Base-by-base conservation (phyloP, 2,888 invertebrate genomes). In the Catocala nupta region DNA sequence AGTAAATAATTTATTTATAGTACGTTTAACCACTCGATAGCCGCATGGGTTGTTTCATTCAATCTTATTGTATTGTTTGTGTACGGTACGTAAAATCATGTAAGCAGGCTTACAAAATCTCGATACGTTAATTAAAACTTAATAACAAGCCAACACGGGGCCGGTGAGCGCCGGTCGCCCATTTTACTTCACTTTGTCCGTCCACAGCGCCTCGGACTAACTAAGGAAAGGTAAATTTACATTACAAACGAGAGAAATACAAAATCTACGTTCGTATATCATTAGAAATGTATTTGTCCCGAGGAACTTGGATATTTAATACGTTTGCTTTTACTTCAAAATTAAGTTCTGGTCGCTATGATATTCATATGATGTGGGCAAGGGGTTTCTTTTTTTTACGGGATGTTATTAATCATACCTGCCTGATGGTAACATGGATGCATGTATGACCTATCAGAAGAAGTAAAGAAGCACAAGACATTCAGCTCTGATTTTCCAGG, bases 181-280 rank as follows among this genome's bases (percentile, higher is more conserved):
- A 81, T 83, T 84, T 78, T 74, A 75, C 77, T 79, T 72, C 74
- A 74, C 78, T 81, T 81, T 74, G 81, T 77, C 70, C 76, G 71
- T 70, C 73, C 77, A 81, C 81, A 79, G 81, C 73, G 70, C 77
- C 66, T 75, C 73, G 68, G 70, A 82, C 83, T 84, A 85, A 86
- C 87, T 85, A 84, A 89, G 84, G 84, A 83, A 83, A 85, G 82
- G 87, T 85, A 84, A 84, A 90, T 90, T 89, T 88, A 86, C 90
- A 89, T 89, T 81, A 85, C 88, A 90, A 89, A 89, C 87, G 88
- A 85, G 81, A 77, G 81, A 84, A 86, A 85, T 79, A 83, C 82
- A 81, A 84, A 82, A 84, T 84, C 81, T 78, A 78, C 81, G 74
- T 79, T 80, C 79, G 75, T 81, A 71, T 73, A 70, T 74, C 71